Evolutionary conservation across 37 sponge, comb jelly and placozoan species (phyloP), one percentile per base, ranked within the genome.

Genomic region (Hormiphora californensis): DNA sequence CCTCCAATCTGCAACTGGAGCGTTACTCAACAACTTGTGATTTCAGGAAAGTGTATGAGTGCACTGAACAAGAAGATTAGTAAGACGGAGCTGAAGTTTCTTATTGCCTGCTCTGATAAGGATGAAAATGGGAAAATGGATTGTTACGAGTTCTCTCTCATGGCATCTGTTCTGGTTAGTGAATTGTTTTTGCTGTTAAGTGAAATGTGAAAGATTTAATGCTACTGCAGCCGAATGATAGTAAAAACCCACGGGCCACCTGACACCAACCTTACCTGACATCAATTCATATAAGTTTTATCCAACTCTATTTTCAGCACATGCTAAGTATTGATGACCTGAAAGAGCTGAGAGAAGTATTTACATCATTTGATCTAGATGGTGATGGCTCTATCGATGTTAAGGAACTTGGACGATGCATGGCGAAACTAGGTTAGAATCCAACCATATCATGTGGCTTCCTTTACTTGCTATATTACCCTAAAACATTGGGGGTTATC

Each of bases 51-150:
- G 23, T 57, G 61, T 15, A 57, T 57, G 61, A 57, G 27, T 5
- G 61, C 61, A 57, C 61, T 57, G n/a, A 30, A 30, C 7, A 12
- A 15, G 30, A 57, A 57, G 61, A 28, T 28, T 30, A 21, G 30
- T 4, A 30, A 23, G n/a, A 57, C n/a, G n/a, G 61, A 57, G 4
- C n/a, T 57, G n/a, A 57, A 57, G 23, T 57, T 57, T 57, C n/a
- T 57, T 4, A 57, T 57, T 19, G 3, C n/a, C 4, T 57, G 61
- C 23, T 23, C 61, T 5, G 61, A 57, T 15, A 57, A 57, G 61
- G 61, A 57, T 15, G 61, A 57, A 57, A 57, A 57, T 57, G 61
- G 23, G 61, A 57, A 57, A 12, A 57, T 57, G 61, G 61, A 57
- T 57, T 21, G 9, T 5, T 23, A 57, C n/a, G 61, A 57, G 23